Percentiles rank a stretch among this genome's conserved stretches.
These are phyloP conservation scores for Lasius fuliginosus DNA, from an alignment of 2,888 invertebrate genomes.

Conservation along the genomic window DNA sequence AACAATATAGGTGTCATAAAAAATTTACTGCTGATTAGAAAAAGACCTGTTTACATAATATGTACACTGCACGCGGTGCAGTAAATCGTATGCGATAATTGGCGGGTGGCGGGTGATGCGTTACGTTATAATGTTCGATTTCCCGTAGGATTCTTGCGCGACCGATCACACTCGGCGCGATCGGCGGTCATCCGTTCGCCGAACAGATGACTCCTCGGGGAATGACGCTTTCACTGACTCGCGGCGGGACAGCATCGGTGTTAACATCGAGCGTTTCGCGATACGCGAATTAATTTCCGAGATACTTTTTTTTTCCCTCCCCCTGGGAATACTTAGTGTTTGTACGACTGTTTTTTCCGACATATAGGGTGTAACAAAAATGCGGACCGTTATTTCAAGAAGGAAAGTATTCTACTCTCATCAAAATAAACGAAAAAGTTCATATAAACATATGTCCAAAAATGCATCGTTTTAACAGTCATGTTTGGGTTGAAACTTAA, in stretches of 20 bases:
- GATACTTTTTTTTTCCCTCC: constrained; percentile 1
- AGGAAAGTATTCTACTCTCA: no score
- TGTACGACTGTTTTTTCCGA: constrained; percentile 1
- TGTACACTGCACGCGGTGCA: not conserved
- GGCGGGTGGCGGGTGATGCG: constrained; percentile 58
- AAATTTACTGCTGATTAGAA: not conserved
- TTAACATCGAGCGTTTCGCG: constrained; percentile 41
- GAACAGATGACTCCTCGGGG: constrained; percentile 76
- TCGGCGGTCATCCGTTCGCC: constrained; percentile 73
- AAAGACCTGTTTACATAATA: not conserved
- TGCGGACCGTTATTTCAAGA: no score
- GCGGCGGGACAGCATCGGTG: constrained; percentile 36
- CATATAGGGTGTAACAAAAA: no score
- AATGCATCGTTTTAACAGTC: no score
- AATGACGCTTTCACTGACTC: constrained; percentile 65
- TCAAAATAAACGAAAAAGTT: no score
- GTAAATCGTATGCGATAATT: constrained; percentile 19
- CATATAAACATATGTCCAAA: no score
- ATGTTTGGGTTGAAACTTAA: no score
- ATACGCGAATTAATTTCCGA: constrained; percentile 52
- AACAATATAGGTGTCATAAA: not conserved
- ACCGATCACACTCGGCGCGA: constrained; percentile 42
- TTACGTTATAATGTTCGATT: constrained; percentile 65
- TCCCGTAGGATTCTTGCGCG: constrained; percentile 73
- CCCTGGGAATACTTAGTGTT: constrained; percentile 36